Base-by-base conservation (phyloP, 2,113 vertebrate genomes). In the Corythoichthys haematopterus region DNA sequence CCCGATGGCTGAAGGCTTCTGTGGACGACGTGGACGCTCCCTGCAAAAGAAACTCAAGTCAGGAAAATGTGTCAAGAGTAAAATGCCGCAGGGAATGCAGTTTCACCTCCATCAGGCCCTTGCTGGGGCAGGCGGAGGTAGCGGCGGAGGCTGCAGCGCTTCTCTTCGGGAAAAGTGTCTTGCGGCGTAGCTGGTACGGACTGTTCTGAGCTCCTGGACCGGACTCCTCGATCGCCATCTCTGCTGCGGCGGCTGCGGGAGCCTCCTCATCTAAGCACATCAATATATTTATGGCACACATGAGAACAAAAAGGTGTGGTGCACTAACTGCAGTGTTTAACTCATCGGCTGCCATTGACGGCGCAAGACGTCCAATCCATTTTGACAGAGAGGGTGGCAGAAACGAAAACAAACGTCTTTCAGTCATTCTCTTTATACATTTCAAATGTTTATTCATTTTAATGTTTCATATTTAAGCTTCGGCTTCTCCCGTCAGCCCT, bases 151-250 rank as follows among this genome's bases (percentile, higher is more conserved):
- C 94, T 87, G 88, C 75, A 2, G 87, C 84, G 67, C 95, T 96
- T 95, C 96, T 96, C 93, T 99, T 99, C 80, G 96, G 96, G 88
- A 97, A 86, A 91, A 99, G 93, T 87, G 95, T 98, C 92, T 99
- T 99, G 90, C 96, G 95, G 84, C 97, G 94, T 88, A 98, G 96
- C 92, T 98, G 96, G 90, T 99, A 99, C 73, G 97, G 97, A 93
- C 96, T 98, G 88, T 99, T 99, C 90, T 98, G 96, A 92, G 97
- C 96, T 92, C 95, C 97, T 91, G 95, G 95, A 90, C 96, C 96
- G 63, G 96, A 99, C 93, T 99, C 96, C 93, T 99, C 97, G 92
- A 95, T 96, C 91, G 96, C 96, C 97, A 98, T 97, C 92, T 99
- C 97, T 95, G 89, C 87, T 80, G 88, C 88, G 68, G 88, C 88